A percentile compares a stretch with the other conserved stretches of the same genome.
phyloP scores from a whole-genome alignment of 2,888 invertebrate species.

The Oscheius sp. region DNA sequence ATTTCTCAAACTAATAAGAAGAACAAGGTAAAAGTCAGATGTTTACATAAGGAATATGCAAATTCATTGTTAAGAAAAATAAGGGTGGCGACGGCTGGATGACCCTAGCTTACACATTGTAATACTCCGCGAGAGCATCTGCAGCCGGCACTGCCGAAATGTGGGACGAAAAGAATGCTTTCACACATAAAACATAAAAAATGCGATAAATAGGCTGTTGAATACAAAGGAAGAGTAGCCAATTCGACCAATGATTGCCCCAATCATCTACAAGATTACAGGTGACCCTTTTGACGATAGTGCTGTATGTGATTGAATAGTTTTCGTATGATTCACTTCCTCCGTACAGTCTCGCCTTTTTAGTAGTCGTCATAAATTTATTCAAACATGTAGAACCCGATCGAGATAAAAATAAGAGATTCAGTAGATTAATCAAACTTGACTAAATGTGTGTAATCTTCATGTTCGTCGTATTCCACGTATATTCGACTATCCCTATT shows the following conservation, averaged over 20 bases:
- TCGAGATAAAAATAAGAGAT: not conserved
- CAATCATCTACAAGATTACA: too few relatives aligned
- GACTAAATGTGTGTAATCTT: conserved; percentile 14
- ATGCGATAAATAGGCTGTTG: too few relatives aligned
- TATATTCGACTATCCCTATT: not conserved
- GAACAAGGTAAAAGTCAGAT: not conserved
- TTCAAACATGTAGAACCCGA: too few relatives aligned
- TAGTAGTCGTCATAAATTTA: too few relatives aligned
- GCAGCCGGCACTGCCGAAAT: conserved; percentile 26
- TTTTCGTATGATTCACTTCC: too few relatives aligned
- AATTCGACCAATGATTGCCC: too few relatives aligned
- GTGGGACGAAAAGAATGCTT: not conserved
- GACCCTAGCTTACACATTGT: conserved; percentile 14
- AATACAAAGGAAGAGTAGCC: too few relatives aligned
- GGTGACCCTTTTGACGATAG: too few relatives aligned
- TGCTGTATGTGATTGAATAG: too few relatives aligned
- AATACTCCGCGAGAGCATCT: conserved; percentile 18
- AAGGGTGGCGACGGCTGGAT: conserved; percentile 14
- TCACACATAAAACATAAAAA: not conserved
- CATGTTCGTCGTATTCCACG: not conserved
- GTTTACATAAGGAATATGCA: too few relatives aligned
- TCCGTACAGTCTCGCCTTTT: too few relatives aligned
- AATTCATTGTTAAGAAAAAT: conserved; percentile 5
- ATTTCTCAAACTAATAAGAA: not conserved
- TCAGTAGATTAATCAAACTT: not conserved